phyloP scores from a whole-genome alignment of 2,113 vertebrate genomes.

The Misgurnus mizolepis region DNA sequence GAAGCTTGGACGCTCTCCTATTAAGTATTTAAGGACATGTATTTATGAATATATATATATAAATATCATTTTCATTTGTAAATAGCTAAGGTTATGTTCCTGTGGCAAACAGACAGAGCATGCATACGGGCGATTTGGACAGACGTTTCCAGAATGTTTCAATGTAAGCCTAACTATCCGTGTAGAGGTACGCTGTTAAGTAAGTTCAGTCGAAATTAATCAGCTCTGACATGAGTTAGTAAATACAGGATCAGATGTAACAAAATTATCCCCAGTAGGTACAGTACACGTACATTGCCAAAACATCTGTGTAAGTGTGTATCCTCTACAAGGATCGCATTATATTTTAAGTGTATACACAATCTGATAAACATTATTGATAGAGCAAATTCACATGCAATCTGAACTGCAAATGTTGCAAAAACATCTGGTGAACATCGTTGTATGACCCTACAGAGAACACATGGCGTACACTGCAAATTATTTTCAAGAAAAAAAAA shows the following conservation, averaged over 20 bases:
- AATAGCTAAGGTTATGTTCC: constrained; percentile 85
- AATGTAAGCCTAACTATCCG: neutral
- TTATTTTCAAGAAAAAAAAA: too few species aligned
- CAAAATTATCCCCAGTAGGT: neutral
- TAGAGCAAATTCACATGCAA: neutral
- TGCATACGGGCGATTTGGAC: constrained; percentile 64
- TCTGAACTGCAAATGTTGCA: neutral
- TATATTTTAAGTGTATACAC: neutral
- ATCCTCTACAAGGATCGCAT: neutral
- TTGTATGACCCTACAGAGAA: too few species aligned
- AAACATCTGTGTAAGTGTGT: neutral
- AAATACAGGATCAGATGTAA: neutral
- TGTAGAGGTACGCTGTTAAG: constrained; percentile 13
- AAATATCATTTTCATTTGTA: constrained; percentile 70
- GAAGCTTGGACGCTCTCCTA: constrained; percentile 82
- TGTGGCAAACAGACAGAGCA: constrained; percentile 87
- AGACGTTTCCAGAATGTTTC: constrained; percentile 19
- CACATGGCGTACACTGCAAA: too few species aligned
- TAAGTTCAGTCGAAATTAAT: neutral
- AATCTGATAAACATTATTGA: neutral
- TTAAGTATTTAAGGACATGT: constrained; percentile 80
- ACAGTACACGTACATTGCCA: neutral
- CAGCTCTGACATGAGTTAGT: constrained; percentile 1
- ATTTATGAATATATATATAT: constrained; percentile 72
- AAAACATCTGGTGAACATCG: neutral